phyloP scores from a whole-genome alignment of 2,797 vertebrate species.

The Gymnocypris eckloni region DNA sequence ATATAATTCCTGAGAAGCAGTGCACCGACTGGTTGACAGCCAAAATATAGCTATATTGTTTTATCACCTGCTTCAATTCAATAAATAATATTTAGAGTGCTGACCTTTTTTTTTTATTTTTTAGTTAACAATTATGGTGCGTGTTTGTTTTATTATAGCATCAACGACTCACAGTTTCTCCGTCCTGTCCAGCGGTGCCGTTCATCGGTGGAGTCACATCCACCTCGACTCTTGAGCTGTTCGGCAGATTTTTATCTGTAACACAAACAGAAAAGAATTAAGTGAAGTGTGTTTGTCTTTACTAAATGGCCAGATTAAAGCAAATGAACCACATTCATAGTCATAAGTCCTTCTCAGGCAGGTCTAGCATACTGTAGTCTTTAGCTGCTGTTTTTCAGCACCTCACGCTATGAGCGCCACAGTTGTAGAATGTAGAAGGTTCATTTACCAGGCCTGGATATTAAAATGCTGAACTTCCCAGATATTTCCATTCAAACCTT shows the following conservation, averaged over 20 bases:
- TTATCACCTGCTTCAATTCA: background rate
- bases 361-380: background rate
- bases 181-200: constrained; percentile 87
- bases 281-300: background rate
- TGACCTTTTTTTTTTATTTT: background rate
- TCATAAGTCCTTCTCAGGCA: background rate
- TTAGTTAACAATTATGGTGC: background rate
- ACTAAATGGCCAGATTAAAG: background rate
- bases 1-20: background rate
- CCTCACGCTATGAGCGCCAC: background rate
- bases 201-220: constrained; percentile 94
- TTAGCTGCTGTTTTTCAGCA: background rate
- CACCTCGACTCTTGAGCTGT: constrained; percentile 92
- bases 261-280: background rate
- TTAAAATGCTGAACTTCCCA: background rate
- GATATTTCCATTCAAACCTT: background rate
- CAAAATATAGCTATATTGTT: background rate
- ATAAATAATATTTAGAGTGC: background rate
- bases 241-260: constrained; percentile 90
- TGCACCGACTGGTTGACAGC: background rate
- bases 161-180: constrained; percentile 78
- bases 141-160: background rate
- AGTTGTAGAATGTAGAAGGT: background rate
- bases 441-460: background rate
- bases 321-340: background rate